Evolutionary conservation across 1,140 invertebrate genomes (phyloP).

Genomic region (Melanaphis sacchari): DNA sequence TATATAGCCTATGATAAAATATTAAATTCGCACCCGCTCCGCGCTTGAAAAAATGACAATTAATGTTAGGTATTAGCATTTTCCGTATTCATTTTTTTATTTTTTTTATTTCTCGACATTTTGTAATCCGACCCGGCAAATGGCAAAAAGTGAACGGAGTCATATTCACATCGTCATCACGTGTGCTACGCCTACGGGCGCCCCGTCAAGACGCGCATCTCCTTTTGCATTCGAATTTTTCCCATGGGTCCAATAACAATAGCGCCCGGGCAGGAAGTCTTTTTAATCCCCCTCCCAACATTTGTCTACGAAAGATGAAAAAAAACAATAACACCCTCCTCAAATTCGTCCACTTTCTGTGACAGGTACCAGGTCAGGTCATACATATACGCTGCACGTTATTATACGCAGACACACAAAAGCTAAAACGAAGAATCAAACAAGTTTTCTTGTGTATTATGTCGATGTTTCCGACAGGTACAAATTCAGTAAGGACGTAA

Average conservation of each 20-base stretch:
- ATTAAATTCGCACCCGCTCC: too few relatives aligned
- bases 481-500: background rate
- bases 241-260: conserved; percentile 52
- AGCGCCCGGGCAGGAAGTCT: conserved; percentile 54
- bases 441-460: conserved; percentile 24
- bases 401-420: background rate
- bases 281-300: conserved; percentile 3
- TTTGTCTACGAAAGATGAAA: conserved; percentile 40
- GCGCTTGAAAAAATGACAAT: background rate
- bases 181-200: conserved; percentile 29
- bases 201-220: conserved; percentile 42
- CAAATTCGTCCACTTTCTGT: background rate
- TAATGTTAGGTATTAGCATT: background rate
- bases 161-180: conserved; percentile 19
- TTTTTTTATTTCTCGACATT: background rate
- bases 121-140: conserved; percentile 45
- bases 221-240: conserved; percentile 28
- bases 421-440: conserved; percentile 36
- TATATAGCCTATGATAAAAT: too few relatives aligned
- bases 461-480: conserved; percentile 39
- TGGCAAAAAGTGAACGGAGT: conserved; percentile 54
- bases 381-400: background rate
- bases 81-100: background rate
- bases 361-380: conserved; percentile 51
- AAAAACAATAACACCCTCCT: conserved; percentile 40